Conservation (phyloP, 2,888 invertebrate species). For the Leptinotarsa peninsularis region DNA sequence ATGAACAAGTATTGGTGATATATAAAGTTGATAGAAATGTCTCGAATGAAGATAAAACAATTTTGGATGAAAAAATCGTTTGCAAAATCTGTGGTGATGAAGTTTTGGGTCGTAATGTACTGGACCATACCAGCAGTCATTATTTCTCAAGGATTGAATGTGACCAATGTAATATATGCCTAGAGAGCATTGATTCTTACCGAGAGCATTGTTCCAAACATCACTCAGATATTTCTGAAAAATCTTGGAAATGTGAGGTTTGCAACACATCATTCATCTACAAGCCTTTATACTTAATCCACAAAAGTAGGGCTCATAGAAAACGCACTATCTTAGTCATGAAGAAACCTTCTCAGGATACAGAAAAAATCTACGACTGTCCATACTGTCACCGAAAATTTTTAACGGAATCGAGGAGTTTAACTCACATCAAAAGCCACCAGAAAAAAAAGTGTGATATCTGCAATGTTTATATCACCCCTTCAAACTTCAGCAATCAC, state of each 20-base stretch:
- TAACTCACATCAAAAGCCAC: conserved; percentile 54
- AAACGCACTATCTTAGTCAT: conserved; percentile 4
- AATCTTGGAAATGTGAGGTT: conserved; percentile 45
- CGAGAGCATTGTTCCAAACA: conserved; percentile 35
- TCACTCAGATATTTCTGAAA: conserved; percentile 29
- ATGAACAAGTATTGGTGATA: conserved; percentile 17
- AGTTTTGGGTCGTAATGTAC: conserved; percentile 44
- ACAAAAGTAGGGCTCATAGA: conserved; percentile 45
- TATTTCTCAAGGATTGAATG: conserved; percentile 41
- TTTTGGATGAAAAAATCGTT: conserved; percentile 31
- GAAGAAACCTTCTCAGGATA: conserved; percentile 16
- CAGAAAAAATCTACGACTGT: conserved; percentile 39
- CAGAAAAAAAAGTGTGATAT: conserved; percentile 56
- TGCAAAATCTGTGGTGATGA: conserved; percentile 51
- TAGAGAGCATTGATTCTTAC: conserved; percentile 43
- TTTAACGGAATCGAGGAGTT: conserved; percentile 39
- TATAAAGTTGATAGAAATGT: background rate
- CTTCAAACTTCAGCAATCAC: conserved; percentile 57
- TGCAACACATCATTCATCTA: conserved; percentile 48
- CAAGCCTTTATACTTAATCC: conserved; percentile 50
- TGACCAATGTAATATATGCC: conserved; percentile 41
- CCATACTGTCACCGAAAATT: conserved; percentile 49
- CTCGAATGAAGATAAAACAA: conserved; percentile 13
- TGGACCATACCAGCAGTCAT: conserved; percentile 49
- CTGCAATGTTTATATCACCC: conserved; percentile 54